phyloP scores from a whole-genome alignment of 2,888 invertebrate species.

The Amphipoea oculea region DNA sequence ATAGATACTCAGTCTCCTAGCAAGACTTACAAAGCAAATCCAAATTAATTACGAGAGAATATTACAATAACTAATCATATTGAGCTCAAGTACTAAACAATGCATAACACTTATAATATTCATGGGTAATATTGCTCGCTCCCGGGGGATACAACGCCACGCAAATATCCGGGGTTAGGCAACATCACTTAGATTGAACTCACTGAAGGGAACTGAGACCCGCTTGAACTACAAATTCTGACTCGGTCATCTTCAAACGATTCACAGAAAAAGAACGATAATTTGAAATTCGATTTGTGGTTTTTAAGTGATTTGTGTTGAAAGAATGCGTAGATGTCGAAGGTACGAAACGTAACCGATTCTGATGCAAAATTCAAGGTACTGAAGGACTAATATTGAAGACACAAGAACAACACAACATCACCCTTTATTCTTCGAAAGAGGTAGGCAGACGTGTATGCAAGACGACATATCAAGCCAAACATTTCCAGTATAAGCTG shows the following conservation, averaged over 20 bases:
- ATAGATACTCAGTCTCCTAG: neutral
- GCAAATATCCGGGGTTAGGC: conserved; percentile 46
- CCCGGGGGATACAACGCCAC: conserved; percentile 33
- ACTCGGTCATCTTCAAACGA: neutral
- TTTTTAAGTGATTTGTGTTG: neutral
- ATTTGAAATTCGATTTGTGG: neutral
- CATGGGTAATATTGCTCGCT: conserved; percentile 39
- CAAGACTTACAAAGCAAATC: conserved; percentile 22
- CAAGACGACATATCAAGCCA: too few relatives aligned
- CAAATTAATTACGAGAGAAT: conserved; percentile 26
- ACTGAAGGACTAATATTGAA: neutral
- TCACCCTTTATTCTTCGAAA: neutral
- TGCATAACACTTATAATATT: conserved; percentile 48
- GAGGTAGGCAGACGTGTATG: neutral
- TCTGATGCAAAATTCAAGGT: conserved; percentile 20
- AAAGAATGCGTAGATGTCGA: neutral
- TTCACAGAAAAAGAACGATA: neutral
- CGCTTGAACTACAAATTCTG: neutral
- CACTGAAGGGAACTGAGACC: conserved; percentile 22
- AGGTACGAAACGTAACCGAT: conserved; percentile 19
- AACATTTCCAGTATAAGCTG: too few relatives aligned
- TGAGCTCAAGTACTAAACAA: conserved; percentile 36
- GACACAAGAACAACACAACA: neutral
- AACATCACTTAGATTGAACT: conserved; percentile 31
- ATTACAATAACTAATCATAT: conserved; percentile 27